phyloP scores from a whole-genome alignment of 2,113 vertebrate genomes.

The Nycticebus coucang region DNA sequence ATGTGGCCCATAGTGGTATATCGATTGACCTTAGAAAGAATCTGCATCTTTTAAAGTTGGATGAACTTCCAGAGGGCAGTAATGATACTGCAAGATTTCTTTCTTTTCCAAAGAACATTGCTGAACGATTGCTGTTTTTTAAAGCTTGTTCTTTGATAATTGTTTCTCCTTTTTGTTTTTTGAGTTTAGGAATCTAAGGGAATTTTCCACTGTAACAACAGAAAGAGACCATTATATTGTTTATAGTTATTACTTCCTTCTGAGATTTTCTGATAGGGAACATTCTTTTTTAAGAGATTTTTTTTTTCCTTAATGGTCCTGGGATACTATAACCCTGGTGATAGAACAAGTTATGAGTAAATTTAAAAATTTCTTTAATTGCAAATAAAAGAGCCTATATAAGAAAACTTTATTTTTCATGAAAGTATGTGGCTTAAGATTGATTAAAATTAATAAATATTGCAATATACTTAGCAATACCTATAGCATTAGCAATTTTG shows the following conservation, averaged over 20 bases:
- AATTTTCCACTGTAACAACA: fast-evolving
- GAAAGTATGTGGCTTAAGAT: background rate
- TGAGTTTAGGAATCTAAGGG: background rate
- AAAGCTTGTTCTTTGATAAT: background rate
- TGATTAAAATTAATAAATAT: background rate
- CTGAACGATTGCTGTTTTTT: fast-evolving
- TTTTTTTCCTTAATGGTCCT: background rate
- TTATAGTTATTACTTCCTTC: background rate
- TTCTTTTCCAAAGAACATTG: background rate
- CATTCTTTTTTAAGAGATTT: background rate
- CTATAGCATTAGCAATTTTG: background rate
- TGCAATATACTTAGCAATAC: background rate
- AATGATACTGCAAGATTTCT: fast-evolving
- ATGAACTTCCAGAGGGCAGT: background rate
- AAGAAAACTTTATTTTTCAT: background rate
- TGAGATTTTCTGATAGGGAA: background rate
- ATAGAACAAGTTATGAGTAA: background rate
- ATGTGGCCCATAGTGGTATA: no score
- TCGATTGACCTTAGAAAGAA: fast-evolving
- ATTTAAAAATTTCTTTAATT: background rate
- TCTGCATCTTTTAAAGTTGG: background rate
- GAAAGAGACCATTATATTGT: fast-evolving
- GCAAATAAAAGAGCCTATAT: background rate
- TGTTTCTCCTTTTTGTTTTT: background rate
- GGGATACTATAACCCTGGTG: background rate